Base-by-base conservation (phyloP, 2,888 invertebrate genomes). In the Leptura quadrifasciata region DNA sequence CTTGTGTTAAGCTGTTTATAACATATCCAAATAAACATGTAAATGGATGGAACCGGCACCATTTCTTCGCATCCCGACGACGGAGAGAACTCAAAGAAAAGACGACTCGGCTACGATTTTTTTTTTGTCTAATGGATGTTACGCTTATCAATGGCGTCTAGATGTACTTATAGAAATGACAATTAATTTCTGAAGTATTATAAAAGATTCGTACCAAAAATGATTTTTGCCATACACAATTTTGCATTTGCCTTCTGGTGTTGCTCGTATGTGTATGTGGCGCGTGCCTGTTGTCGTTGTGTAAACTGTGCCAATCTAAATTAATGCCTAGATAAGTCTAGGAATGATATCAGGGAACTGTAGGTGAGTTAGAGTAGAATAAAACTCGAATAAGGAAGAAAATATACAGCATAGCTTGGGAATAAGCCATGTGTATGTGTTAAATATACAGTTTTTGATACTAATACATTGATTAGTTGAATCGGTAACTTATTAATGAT, bases 141-240 rank as follows among this genome's bases (percentile, higher is more conserved):
- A 52, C 68, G 61, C 60, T 74, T 76, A 75, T 77, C 74, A 69
- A 69, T 77, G 79, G 79, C 77, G 79, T 77, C 79, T 76, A 75
- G 47, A 60, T 71, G 73, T 77, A 78, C 76, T 77, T 74, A 21
- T 9, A 63, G 12, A 35, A 63, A 63, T 63, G 61, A 75, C 68
- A 71, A 72, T 76, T 67, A 76, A 18, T 76, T 74, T 74, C 72
- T 54, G 67, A 65, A 76, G 79, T 79, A 77, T 76, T 76, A 57
- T 68, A 68, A 55, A 35, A 55, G 68, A 79, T 61, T 68, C 75
- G 55, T 75, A 68, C 64, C 63, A 71, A 77, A 71, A 77, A 70
- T 76, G 61, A 52, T 68, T 74, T 76, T 54, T 55, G 76, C 57
- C 71, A 68, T 69, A 77, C 73, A 70, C 55, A 73, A 74, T 77